Evolutionary conservation across 2,113 vertebrate genomes (phyloP).

Genomic region (Phasianus colchicus): DNA sequence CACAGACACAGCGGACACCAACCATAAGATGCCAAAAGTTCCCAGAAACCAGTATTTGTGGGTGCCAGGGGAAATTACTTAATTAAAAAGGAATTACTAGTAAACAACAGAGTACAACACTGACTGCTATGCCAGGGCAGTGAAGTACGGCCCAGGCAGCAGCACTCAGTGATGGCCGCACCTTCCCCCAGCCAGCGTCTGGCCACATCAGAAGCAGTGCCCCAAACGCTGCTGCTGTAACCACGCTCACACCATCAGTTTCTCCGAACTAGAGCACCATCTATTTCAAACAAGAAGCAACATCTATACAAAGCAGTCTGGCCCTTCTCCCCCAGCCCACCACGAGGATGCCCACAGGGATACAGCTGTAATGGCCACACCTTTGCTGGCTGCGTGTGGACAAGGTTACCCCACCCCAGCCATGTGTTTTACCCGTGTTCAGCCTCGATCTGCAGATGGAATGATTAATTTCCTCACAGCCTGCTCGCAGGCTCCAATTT

Average conservation of each 20-base stretch:
- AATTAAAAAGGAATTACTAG: background rate
- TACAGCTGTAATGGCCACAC: background rate
- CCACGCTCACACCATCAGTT: too few relatives aligned
- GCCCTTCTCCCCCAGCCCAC: too few relatives aligned
- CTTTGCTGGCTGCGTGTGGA: rapidly evolving
- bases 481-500: background rate
- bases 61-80: background rate
- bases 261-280: too few relatives aligned
- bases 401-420: rapidly evolving
- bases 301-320: too few relatives aligned
- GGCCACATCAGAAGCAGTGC: too few relatives aligned
- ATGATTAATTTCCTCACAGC: background rate
- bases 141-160: background rate
- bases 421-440: too few relatives aligned
- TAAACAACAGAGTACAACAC: background rate
- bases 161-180: background rate
- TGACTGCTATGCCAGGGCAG: background rate
- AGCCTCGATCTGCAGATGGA: background rate
- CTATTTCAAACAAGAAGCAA: too few relatives aligned
- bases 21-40: background rate
- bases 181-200: too few relatives aligned
- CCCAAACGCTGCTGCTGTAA: too few relatives aligned
- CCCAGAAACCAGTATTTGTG: background rate
- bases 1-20: background rate
- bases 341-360: too few relatives aligned